Conservation (phyloP, 2,888 invertebrate genomes). For the Tortrix viridana region DNA sequence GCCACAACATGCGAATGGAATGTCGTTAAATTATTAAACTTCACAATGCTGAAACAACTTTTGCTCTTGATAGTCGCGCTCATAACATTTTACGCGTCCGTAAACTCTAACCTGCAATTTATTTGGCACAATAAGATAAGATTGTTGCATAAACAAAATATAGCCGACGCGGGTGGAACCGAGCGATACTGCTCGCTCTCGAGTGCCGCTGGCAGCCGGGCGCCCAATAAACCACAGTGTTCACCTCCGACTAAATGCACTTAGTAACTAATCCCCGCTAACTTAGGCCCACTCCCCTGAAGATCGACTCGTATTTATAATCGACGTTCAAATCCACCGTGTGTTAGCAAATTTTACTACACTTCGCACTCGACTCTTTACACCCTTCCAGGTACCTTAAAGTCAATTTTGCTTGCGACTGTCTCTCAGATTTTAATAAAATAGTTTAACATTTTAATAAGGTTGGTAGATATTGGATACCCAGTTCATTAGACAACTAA, state of each 20-base stretch:
- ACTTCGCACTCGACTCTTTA: constrained; percentile 13
- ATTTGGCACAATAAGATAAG: constrained; percentile 36
- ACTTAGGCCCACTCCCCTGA: constrained; percentile 13
- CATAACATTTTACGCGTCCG: constrained; percentile 23
- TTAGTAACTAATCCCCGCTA: constrained; percentile 35
- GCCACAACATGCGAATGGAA: no score
- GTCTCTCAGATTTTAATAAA: not conserved
- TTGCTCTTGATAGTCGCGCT: constrained; percentile 10
- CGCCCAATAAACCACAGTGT: constrained; percentile 35
- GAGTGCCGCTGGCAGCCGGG: constrained; percentile 28
- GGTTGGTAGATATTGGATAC: not conserved
- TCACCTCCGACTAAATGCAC: constrained; percentile 37
- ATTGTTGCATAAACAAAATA: constrained; percentile 37
- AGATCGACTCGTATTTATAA: constrained; percentile 25
- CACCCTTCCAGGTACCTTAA: not conserved
- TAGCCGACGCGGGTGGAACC: constrained; percentile 16
- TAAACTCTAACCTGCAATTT: constrained; percentile 30
- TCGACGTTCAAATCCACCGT: constrained; percentile 22
- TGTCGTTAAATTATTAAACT: not conserved
- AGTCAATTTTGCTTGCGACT: constrained; percentile 1
- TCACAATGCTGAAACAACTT: not conserved
- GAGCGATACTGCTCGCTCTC: constrained; percentile 33
- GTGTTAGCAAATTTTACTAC: constrained; percentile 13
- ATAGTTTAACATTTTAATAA: not conserved
- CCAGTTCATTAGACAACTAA: not conserved